phyloP scores from a whole-genome alignment of 2,888 invertebrate genomes.

The Rhagium mordax region DNA sequence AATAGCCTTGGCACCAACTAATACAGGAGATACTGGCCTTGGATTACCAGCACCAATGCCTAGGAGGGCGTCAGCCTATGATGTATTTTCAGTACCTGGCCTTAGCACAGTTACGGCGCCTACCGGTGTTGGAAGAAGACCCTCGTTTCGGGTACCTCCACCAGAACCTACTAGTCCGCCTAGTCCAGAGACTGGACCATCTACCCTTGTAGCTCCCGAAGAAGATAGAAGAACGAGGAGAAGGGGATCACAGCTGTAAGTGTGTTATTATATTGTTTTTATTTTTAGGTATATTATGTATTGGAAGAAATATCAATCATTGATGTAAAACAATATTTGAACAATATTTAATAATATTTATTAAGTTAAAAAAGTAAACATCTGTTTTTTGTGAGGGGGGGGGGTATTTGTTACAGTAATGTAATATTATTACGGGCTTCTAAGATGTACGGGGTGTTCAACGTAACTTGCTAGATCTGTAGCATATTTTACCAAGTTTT shows the following conservation, averaged over 20 bases:
- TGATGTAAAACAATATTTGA: too few relatives aligned
- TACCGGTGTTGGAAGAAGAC: constrained; percentile 67
- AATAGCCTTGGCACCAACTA: constrained; percentile 54
- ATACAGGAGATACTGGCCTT: constrained; percentile 72
- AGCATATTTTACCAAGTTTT: too few relatives aligned
- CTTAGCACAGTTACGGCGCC: constrained; percentile 68
- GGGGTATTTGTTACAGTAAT: too few relatives aligned
- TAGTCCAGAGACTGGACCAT: constrained; percentile 69
- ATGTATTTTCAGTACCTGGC: constrained; percentile 83
- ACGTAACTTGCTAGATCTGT: too few relatives aligned
- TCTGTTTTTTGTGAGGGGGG: too few relatives aligned
- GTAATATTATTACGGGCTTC: too few relatives aligned
- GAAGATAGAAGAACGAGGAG: constrained; percentile 83
- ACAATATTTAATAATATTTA: too few relatives aligned
- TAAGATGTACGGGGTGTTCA: too few relatives aligned
- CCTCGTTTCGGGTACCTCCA: constrained; percentile 76
- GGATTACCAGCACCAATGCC: constrained; percentile 83
- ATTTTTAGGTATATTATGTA: too few relatives aligned
- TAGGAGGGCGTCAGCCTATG: constrained; percentile 87
- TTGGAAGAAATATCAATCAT: too few relatives aligned
- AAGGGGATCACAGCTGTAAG: constrained; percentile 89
- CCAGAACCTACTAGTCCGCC: constrained; percentile 73
- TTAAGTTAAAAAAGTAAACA: too few relatives aligned
- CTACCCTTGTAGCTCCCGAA: constrained; percentile 59
- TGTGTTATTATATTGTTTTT: too few relatives aligned